phyloP scores from a whole-genome alignment of 2,888 invertebrate genomes.

The Mellilla xanthometata region DNA sequence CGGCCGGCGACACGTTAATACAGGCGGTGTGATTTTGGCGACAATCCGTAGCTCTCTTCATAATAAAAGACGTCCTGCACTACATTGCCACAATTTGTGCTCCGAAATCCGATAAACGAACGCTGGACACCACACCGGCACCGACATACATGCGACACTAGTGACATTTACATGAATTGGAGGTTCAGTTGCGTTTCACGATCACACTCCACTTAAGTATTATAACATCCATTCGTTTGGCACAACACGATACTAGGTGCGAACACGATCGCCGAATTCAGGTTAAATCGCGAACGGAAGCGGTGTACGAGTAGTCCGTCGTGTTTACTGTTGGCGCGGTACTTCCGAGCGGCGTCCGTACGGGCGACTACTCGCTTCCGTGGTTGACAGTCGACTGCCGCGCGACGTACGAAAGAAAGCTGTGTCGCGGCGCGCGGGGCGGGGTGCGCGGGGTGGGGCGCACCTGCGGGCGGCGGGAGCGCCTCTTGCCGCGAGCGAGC shows the following conservation, averaged over 20 bases:
- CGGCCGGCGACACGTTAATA: slow-evolving; percentile 45
- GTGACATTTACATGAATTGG: slow-evolving; percentile 71
- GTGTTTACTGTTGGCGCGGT: slow-evolving; percentile 79
- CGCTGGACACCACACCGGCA: slow-evolving; percentile 67
- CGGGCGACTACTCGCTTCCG: slow-evolving; percentile 54
- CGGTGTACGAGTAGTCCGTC: slow-evolving; percentile 69
- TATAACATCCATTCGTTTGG: slow-evolving; percentile 64
- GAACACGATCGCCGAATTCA: slow-evolving; percentile 58
- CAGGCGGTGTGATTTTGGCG: slow-evolving; percentile 56
- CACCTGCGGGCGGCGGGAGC: slow-evolving; percentile 72
- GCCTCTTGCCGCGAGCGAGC: slow-evolving; percentile 59
- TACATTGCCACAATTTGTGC: slow-evolving; percentile 64
- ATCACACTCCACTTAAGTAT: slow-evolving; percentile 48
- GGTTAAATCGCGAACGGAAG: slow-evolving; percentile 72
- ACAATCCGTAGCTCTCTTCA: slow-evolving; percentile 48
- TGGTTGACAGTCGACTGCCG: slow-evolving; percentile 75
- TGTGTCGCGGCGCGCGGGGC: slow-evolving; percentile 52
- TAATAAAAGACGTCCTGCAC: slow-evolving; percentile 63
- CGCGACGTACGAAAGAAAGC: slow-evolving; percentile 50
- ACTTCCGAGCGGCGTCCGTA: slow-evolving; percentile 44
- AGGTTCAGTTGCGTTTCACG: slow-evolving; percentile 60
- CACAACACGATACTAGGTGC: slow-evolving; percentile 71
- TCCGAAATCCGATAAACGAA: slow-evolving; percentile 59
- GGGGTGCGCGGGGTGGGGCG: slow-evolving; percentile 50
- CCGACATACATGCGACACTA: slow-evolving; percentile 53